Conservation (phyloP, 1,140 invertebrate species). For the Macrocentrus cingulum region DNA sequence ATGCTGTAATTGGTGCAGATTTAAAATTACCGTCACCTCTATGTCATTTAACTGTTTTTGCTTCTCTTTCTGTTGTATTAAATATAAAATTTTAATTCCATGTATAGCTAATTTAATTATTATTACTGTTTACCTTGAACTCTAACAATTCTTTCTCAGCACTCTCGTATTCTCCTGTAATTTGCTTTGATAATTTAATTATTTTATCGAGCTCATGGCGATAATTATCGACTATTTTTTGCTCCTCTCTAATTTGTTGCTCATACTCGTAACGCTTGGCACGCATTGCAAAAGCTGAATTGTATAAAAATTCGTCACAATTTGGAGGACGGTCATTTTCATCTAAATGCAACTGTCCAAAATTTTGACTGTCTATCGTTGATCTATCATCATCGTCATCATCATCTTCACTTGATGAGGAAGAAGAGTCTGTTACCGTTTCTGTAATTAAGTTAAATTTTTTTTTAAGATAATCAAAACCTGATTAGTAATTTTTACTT, state of each 20-base stretch:
- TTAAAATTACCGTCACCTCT: conserved; percentile 65
- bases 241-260: conserved; percentile 48
- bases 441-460: too few species aligned
- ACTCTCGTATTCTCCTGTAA: conserved; percentile 39
- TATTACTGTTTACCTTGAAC: conserved; percentile 47
- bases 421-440: conserved; percentile 43
- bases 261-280: conserved; percentile 60
- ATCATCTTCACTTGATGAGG: conserved; percentile 62
- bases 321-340: conserved; percentile 75
- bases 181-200: conserved; percentile 40
- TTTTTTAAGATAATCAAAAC: too few species aligned
- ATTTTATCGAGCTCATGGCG: conserved; percentile 51
- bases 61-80: conserved; percentile 63
- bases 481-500: too few species aligned
- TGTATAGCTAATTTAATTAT: too few species aligned
- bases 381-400: conserved; percentile 64
- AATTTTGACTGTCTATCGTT: conserved; percentile 62
- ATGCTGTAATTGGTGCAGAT: conserved; percentile 69
- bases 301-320: conserved; percentile 69
- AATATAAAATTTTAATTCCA: conserved; percentile 31
- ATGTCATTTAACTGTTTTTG: conserved; percentile 71
- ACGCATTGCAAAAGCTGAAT: conserved; percentile 66
- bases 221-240: conserved; percentile 52
- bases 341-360: conserved; percentile 67
- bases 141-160: conserved; percentile 45